These are phyloP conservation scores for Azemiops feae DNA, from an alignment of 2,113 vertebrate genomes.

Conservation along the genomic window DNA sequence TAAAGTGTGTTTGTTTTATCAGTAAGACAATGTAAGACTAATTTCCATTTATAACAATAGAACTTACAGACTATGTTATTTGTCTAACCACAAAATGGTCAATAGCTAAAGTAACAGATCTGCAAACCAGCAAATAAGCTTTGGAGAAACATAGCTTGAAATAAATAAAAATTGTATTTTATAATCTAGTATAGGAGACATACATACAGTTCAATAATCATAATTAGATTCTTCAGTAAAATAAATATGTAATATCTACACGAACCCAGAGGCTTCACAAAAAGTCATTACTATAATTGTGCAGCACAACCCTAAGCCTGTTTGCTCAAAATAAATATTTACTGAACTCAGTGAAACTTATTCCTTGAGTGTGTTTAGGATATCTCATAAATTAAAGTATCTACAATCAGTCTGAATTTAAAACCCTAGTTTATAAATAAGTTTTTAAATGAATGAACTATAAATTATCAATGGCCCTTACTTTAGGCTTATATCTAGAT, in stretches of 20 bases:
- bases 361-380: not conserved
- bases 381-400: constrained; percentile 27
- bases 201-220: not conserved
- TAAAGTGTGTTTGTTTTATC: not conserved
- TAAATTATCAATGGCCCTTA: constrained; percentile 33
- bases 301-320: not conserved
- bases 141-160: constrained; percentile 9
- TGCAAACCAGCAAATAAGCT: not conserved
- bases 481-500: not conserved
- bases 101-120: not conserved
- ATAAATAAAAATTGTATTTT: constrained; percentile 28
- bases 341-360: not conserved
- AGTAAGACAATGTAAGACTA: not conserved
- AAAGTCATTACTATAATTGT: constrained; percentile 9
- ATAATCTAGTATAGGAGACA: not conserved
- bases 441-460: constrained; percentile 45
- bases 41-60: not conserved
- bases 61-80: not conserved
- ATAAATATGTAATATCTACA: not conserved
- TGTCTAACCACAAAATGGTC: not conserved
- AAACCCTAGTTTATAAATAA: constrained; percentile 60
- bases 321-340: not conserved
- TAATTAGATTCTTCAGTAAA: constrained; percentile 22
- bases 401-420: constrained; percentile 36
- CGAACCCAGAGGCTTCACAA: not conserved